A percentile compares a stretch with the other conserved stretches of the same genome.
Evolutionary conservation across 2,888 invertebrate genomes (phyloP).

Genomic region (Alsophila aescularia): DNA sequence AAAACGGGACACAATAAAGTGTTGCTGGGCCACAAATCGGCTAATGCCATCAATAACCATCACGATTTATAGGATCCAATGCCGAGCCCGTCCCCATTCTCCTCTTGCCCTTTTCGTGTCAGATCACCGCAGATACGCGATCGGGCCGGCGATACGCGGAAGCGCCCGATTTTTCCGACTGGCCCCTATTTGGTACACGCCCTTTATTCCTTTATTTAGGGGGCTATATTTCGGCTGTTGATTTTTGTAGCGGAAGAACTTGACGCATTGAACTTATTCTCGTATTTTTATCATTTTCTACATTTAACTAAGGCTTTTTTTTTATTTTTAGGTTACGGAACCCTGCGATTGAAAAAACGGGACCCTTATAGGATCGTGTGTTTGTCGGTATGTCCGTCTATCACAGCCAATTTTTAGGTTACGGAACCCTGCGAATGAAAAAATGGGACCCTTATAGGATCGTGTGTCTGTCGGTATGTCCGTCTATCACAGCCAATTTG

Average conservation of each 20-base stretch:
- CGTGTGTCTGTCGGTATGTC: too few species aligned
- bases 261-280: neutral
- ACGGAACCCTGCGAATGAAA: too few species aligned
- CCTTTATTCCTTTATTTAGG: slow-evolving; percentile 17
- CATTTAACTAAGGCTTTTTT: too few species aligned
- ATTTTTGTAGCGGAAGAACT: slow-evolving; percentile 9
- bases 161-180: slow-evolving; percentile 34
- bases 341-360: too few species aligned
- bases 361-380: too few species aligned
- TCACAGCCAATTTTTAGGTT: too few species aligned
- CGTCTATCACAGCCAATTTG: too few species aligned
- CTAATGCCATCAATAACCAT: slow-evolving; percentile 29
- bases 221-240: slow-evolving; percentile 21
- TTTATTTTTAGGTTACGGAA: too few species aligned
- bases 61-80: slow-evolving; percentile 28
- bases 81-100: slow-evolving; percentile 25
- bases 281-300: too few species aligned
- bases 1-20: slow-evolving; percentile 7
- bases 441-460: too few species aligned
- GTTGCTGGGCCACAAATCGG: slow-evolving; percentile 14
- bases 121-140: slow-evolving; percentile 41
- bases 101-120: slow-evolving; percentile 39
- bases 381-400: too few species aligned
- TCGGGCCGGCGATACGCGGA: slow-evolving; percentile 37
- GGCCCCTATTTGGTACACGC: slow-evolving; percentile 12